Evolutionary conservation across 2,797 vertebrate genomes (phyloP).

Genomic region (Tadarida brasiliensis): DNA sequence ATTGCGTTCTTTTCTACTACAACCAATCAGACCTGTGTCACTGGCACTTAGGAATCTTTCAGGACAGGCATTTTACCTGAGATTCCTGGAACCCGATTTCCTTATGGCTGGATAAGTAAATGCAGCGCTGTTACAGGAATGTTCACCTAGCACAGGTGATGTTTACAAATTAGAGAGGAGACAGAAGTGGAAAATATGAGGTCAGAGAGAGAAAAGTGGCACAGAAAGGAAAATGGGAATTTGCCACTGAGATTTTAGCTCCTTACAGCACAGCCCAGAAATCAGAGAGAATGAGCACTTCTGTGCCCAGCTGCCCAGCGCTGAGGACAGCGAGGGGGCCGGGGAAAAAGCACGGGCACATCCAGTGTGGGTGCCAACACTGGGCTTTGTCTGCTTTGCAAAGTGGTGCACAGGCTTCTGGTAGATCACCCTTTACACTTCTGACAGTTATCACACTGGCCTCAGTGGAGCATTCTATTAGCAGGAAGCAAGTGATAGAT

Average conservation of each 20-base stretch:
- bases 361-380: neutral
- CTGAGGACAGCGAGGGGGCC: fast-evolving
- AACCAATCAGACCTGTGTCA: neutral
- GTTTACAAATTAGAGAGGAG: neutral
- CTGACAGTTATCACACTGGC: neutral
- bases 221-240: neutral
- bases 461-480: neutral
- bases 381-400: neutral
- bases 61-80: neutral
- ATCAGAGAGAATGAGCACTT: neutral
- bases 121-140: neutral
- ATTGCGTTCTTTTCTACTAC: neutral
- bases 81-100: neutral
- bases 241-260: neutral
- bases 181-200: neutral
- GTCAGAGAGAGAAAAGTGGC: too few species aligned
- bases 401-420: neutral
- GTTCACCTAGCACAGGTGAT: neutral
- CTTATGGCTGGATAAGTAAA: neutral
- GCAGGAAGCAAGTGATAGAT: neutral
- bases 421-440: neutral
- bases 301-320: neutral
- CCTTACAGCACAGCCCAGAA: neutral
- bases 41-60: neutral
- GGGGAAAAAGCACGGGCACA: neutral